A percentile compares a stretch with the other conserved stretches of the same genome.
Conservation (phyloP, 53 echinoderm and acorn worm species). For the Crossaster papposus region DNA sequence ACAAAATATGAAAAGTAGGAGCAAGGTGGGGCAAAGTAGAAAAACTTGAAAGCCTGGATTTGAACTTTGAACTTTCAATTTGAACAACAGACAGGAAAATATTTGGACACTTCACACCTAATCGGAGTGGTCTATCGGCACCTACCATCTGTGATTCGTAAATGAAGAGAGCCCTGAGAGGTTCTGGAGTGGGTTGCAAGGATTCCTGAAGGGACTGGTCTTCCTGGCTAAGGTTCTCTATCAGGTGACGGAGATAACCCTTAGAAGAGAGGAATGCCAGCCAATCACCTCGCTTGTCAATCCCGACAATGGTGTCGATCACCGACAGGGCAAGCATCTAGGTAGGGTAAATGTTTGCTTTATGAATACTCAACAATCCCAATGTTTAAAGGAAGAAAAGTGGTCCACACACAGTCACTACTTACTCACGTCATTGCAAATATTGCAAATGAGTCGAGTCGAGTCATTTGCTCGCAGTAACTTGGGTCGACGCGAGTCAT, state of each 20-base stretch:
- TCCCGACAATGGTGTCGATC: constrained; percentile 76
- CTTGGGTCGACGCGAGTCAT: too few species aligned
- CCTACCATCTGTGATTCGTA: constrained; percentile 98
- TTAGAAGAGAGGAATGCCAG: constrained; percentile 81
- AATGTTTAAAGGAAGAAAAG: neutral
- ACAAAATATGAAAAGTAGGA: too few species aligned
- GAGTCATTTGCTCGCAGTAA: too few species aligned
- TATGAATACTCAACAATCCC: neutral
- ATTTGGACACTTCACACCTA: too few species aligned
- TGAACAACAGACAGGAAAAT: too few species aligned
- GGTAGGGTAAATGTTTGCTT: neutral
- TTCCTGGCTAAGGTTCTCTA: constrained; percentile 75
- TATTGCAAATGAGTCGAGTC: too few species aligned
- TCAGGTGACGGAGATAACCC: constrained; percentile 88
- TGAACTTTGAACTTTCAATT: too few species aligned
- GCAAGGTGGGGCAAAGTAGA: too few species aligned
- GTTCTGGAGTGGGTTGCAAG: constrained; percentile 87
- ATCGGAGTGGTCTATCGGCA: neutral
- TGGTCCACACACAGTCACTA: too few species aligned
- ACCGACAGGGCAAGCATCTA: constrained; percentile 94
- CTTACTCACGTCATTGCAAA: too few species aligned
- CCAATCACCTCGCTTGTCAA: constrained; percentile 92
- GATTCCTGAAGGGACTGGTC: constrained; percentile 82
- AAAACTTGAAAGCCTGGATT: too few species aligned
- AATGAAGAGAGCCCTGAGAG: constrained; percentile 87